Percentiles rank a stretch among this genome's conserved stretches.
These are phyloP conservation scores for Spodoptera exigua DNA, from an alignment of 2,888 invertebrate genomes.

Conservation along the genomic window DNA sequence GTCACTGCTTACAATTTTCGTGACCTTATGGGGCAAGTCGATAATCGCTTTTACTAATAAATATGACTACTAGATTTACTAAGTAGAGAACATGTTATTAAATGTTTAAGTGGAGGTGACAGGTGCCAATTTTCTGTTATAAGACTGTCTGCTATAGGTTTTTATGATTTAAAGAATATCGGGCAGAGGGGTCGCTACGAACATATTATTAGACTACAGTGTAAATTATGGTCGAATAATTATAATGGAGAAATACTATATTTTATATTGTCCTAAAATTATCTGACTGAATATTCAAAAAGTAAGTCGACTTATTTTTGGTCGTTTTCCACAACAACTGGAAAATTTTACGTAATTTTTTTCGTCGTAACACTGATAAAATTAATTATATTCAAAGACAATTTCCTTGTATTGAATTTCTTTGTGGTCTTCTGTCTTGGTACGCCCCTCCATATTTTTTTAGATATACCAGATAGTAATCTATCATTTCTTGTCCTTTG, in stretches of 20 bases:
- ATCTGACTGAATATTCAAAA: no score
- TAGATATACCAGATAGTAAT: constrained; percentile 34
- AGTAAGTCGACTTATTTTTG: no score
- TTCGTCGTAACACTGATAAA: no score
- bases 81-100: constrained; percentile 45
- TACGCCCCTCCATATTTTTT: constrained; percentile 7
- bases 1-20: constrained; percentile 81
- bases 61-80: constrained; percentile 60
- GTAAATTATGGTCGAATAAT: no score
- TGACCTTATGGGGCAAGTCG: constrained; percentile 80
- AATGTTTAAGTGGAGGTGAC: constrained; percentile 36
- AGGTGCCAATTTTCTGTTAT: constrained; percentile 29
- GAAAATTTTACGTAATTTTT: no score
- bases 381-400: constrained; percentile 9
- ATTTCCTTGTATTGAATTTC: constrained; percentile 27
- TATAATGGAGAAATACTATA: no score
- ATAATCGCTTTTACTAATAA: constrained; percentile 73
- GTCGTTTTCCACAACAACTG: no score
- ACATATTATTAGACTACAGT: constrained; percentile 1
- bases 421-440: constrained; percentile 16
- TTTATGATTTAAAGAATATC: not conserved
- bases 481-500: constrained; percentile 37
- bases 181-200: not conserved
- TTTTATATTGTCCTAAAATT: no score
- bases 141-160: constrained; percentile 1